Base-by-base conservation (phyloP, 2,113 vertebrate genomes). In the Menidia beryllina region DNA sequence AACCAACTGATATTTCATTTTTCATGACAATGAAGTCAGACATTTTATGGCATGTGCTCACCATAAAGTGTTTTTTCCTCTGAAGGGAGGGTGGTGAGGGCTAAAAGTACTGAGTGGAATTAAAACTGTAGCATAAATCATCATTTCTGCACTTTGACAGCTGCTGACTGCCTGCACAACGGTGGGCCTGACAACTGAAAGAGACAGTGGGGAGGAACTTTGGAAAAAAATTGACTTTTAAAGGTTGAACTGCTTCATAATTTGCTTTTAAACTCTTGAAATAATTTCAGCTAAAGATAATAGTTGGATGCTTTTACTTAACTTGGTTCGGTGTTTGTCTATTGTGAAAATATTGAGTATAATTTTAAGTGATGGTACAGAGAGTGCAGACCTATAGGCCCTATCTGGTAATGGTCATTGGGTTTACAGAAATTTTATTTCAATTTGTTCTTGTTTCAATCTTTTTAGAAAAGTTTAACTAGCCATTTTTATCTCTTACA, bases 1-100 rank as follows among this genome's bases (percentile, higher is more conserved):
- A 62, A 65, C 47, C 15, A 41, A 65, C 76, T 87, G 72, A 90
- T 86, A 84, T 87, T 89, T 85, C 55, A 70, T 85, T 86, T 81
- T 82, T 87, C 67, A 70, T 83, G 56, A 79, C 71, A 60, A 70
- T 84, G 77, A 88, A 84, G 61, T 72, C 55, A 20, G 72, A 15
- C 57, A 21, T 75, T 86, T 85, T 77, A 77, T 86, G 68, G 53
- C 65, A 79, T 47, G 27, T 21, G 57, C 47, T 69, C 83, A 62
- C 71, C 71, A 76, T 79, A 72, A 60, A 52, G 63, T 49, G 61
- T 51, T 23, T 17, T 75, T 75, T 69, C 27, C 64, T 76, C 52
- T 47, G 53, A 70, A 62, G 72, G 45, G 43, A 84, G 49, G 69
- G 39, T 69, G 69, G 55, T 75, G 60, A 49, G 48, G 19, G 23